Base-by-base conservation (phyloP, 2,113 vertebrate species). In the Stomatorhinus ivindoensis region DNA sequence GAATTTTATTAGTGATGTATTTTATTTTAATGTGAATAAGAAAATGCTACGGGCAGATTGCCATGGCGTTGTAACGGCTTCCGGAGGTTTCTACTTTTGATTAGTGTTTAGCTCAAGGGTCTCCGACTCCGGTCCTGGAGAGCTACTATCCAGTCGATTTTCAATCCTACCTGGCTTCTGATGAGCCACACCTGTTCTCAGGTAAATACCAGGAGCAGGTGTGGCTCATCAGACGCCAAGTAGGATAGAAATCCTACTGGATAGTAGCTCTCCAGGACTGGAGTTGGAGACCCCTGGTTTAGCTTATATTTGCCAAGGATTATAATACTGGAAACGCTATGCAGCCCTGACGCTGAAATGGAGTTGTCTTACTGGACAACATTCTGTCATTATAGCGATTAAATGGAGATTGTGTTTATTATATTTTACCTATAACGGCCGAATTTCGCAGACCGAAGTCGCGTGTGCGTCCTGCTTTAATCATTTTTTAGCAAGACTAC, bases 401-500 rank as follows among this genome's bases (percentile, higher is more conserved):
- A 61, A 80, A 42, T 24, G 84, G 65, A 39, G 11, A 39, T 88
- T 10, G 73, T 13, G 1, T 58, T 27, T 0, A 50, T 42, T 80
- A 44, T 53, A 13, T 48, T 87, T 82, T 31, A 13, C 3, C 39
- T 61, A 50, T 53, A 11, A 31, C 6, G 31, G 69, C 44, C 47
- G 47, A 76, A 24, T 10, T 55, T 10, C 17, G 31, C 47, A 27
- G 27, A 24, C 27, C 61, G 8, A 55, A 53, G 27, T 0, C n/a
- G 47, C 46, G 24, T 82, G 44, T 6, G 19, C 19, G 19, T 35
- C 21, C 47, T 4, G 53, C 21, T 47, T 55, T 27, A 21, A 17
- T 47, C 21, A 89, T 92, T 90, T 88, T 50, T 88, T 91, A 90
- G 89, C 90, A 90, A 89, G 94, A 92, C 92, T 87, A 89, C 92